Evolutionary conservation across 2,113 vertebrate genomes (phyloP).

Genomic region (Geothlypis trichas): DNA sequence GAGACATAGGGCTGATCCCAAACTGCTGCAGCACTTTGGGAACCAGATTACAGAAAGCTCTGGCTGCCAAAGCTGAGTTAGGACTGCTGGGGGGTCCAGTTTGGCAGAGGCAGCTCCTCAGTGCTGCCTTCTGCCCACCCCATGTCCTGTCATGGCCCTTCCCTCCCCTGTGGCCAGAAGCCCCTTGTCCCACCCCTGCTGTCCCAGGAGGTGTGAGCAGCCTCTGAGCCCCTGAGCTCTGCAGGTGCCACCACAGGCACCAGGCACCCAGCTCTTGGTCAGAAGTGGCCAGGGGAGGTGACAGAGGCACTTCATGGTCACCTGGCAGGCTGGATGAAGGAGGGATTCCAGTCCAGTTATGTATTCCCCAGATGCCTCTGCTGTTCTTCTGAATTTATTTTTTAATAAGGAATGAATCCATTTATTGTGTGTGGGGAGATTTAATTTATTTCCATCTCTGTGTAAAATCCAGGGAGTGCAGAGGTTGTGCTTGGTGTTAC

Average conservation of each 20-base stretch:
- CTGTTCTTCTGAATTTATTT: background rate
- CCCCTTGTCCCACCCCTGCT: accelerated
- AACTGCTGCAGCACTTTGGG: background rate
- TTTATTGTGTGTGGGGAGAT: background rate
- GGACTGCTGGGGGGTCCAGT: background rate
- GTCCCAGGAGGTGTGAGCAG: background rate
- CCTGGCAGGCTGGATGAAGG: background rate
- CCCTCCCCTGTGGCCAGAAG: background rate
- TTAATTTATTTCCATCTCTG: background rate
- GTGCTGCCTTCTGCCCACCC: background rate
- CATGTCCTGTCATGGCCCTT: background rate
- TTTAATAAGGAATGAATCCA: background rate
- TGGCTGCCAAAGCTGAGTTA: background rate
- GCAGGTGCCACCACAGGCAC: background rate
- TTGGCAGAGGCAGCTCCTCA: background rate
- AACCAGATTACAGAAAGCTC: background rate
- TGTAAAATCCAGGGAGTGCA: background rate
- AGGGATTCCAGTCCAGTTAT: background rate
- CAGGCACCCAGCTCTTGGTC: background rate
- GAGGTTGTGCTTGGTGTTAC: background rate
- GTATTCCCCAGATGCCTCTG: background rate
- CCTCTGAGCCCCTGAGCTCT: background rate
- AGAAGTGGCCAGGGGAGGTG: background rate
- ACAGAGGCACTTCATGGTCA: background rate
- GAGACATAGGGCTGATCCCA: background rate